Conservation (phyloP, 2,797 vertebrate genomes). For the Peromyscus melanophrys region DNA sequence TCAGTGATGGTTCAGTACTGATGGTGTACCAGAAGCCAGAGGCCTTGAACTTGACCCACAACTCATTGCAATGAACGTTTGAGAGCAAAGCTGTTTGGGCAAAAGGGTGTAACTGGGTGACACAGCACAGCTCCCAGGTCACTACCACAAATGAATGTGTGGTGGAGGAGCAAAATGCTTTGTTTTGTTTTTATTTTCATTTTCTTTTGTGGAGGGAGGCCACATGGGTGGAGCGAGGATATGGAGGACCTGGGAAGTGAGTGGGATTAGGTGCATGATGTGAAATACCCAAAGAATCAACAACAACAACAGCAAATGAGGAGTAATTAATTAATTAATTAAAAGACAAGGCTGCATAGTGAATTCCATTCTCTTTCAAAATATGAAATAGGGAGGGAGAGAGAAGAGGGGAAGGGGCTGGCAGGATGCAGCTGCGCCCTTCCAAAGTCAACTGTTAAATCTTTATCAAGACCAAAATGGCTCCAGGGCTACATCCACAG, state of each 20-base stretch:
- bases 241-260: neutral
- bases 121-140: neutral
- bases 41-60: neutral
- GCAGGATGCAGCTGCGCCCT: neutral
- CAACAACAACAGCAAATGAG: neutral
- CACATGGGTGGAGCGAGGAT: neutral
- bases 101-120: neutral
- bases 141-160: neutral
- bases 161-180: neutral
- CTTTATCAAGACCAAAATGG: neutral
- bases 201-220: neutral
- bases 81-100: neutral
- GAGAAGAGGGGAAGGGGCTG: too few species aligned
- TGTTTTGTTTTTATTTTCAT: neutral
- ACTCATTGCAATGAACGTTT: neutral
- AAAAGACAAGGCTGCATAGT: neutral
- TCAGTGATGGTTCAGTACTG: neutral
- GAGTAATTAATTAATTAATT: neutral
- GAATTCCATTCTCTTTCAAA: neutral
- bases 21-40: neutral
- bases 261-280: neutral
- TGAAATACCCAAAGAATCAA: neutral
- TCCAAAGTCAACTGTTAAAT: constrained; percentile 16
- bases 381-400: too few species aligned
- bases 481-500: neutral